Conservation (phyloP, 2,113 vertebrate species). For the Sardina pilchardus region DNA sequence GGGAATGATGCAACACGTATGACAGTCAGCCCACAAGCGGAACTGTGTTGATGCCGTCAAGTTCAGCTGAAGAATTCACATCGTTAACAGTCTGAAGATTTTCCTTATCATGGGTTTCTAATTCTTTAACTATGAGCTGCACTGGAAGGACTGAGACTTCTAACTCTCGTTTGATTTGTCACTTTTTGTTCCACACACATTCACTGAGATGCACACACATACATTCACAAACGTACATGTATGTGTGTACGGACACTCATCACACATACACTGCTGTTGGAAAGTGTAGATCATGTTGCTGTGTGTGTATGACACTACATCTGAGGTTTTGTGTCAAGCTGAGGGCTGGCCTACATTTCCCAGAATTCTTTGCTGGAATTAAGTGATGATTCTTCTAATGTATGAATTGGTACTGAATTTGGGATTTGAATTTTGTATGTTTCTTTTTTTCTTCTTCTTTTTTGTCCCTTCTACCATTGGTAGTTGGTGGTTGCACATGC, state of each 20-base stretch:
- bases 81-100: not conserved
- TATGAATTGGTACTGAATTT: not conserved
- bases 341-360: not conserved
- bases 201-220: not conserved
- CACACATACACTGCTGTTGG: not conserved
- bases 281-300: not conserved
- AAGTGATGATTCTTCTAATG: not conserved
- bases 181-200: not conserved
- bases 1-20: not conserved
- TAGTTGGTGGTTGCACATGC: not conserved
- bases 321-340: not conserved
- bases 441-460: not conserved
- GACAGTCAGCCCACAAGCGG: not conserved
- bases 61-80: not conserved
- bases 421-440: not conserved
- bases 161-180: no score
- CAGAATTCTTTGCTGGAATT: slow-evolving; percentile 1
- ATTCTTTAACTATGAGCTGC: no score
- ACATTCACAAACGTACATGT: not conserved
- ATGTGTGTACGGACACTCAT: not conserved
- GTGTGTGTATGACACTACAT: slow-evolving; percentile 1
- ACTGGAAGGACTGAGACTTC: no score
- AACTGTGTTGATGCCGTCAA: not conserved
- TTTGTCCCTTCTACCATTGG: not conserved
- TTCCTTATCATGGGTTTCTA: no score